These are phyloP conservation scores for Xenops minutus DNA, from an alignment of 2,797 vertebrate genomes.

Conservation along the genomic window DNA sequence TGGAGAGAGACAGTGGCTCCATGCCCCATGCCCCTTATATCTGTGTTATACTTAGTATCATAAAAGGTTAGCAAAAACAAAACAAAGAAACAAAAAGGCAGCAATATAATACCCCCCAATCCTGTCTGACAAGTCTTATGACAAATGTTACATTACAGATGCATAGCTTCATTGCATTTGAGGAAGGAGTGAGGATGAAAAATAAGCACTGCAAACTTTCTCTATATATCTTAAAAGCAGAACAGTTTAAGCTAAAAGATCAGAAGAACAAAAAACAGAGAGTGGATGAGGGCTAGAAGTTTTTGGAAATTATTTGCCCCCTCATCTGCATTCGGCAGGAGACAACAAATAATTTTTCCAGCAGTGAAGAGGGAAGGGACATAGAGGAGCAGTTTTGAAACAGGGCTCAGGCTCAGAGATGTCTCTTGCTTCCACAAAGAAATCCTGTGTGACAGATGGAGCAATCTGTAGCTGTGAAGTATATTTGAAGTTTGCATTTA, in stretches of 20 bases:
- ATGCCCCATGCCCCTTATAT: neutral
- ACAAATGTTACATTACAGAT: neutral
- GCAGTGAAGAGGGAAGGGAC: neutral
- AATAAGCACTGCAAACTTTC: neutral
- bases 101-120: neutral
- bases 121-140: neutral
- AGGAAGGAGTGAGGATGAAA: neutral
- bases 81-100: neutral
- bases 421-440: neutral
- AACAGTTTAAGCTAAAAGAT: neutral
- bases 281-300: neutral
- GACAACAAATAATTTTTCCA: neutral
- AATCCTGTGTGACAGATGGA: neutral
- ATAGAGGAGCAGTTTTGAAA: neutral
- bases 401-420: neutral
- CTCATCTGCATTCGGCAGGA: neutral
- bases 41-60: neutral
- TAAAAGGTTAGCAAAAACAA: neutral
- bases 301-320: neutral
- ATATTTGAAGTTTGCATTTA: neutral
- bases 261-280: neutral
- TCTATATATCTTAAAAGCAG: neutral
- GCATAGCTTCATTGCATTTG: neutral
- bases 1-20: neutral
- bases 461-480: neutral